A percentile compares a stretch with the other conserved stretches of the same genome.
Evolutionary conservation across 1,140 invertebrate genomes (phyloP).

Genomic region (Glossosoma conforme): DNA sequence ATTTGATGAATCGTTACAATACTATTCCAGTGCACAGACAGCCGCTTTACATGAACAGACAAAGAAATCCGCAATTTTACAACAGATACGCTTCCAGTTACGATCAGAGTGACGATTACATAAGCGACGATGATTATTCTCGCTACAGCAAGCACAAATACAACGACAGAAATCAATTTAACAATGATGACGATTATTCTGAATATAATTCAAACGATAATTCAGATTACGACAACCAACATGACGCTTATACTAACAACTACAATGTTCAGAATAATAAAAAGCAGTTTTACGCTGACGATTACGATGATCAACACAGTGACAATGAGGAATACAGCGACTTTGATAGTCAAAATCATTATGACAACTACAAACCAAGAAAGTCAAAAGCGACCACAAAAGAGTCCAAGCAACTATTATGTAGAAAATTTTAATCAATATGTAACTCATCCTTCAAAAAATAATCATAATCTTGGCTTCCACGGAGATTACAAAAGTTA

Average conservation of each 20-base stretch:
- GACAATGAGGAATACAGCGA: not conserved
- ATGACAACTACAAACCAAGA: slow-evolving; percentile 3
- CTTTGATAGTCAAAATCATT: not conserved
- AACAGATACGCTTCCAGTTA: slow-evolving; percentile 23
- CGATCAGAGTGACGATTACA: slow-evolving; percentile 18
- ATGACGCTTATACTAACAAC: not conserved
- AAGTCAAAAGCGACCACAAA: not conserved
- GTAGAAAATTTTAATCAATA: slow-evolving; percentile 25
- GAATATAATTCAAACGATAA: not conserved
- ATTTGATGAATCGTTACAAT: not conserved
- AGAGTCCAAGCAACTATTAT: slow-evolving; percentile 16
- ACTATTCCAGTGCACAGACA: not conserved
- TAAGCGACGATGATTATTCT: slow-evolving; percentile 7
- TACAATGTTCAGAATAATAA: not conserved
- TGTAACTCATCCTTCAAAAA: too few species aligned
- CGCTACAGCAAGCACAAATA: slow-evolving; percentile 6
- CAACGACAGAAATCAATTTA: slow-evolving; percentile 2
- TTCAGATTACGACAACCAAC: not conserved
- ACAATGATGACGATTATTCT: not conserved
- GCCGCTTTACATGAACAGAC: not conserved
- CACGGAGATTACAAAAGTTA: too few species aligned
- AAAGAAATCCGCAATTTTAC: not conserved
- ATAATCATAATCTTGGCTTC: too few species aligned
- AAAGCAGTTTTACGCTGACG: not conserved
- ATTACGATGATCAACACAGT: not conserved